Conservation (phyloP, 1,140 invertebrate species). For the Pentalonia nigronervosa region DNA sequence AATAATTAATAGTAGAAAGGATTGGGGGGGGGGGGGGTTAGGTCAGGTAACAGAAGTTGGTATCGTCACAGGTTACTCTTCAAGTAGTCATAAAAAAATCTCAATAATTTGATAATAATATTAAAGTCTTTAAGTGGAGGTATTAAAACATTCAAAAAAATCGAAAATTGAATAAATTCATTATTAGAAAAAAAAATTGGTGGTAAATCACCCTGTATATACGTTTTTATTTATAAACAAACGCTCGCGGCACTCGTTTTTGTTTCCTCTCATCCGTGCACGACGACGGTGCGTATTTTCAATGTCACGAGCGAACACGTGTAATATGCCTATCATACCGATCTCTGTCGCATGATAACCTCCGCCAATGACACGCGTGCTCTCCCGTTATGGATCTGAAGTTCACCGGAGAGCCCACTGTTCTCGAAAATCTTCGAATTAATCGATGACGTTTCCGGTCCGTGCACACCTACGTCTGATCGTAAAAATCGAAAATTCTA, state of each 20-base stretch:
- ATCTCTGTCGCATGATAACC: background rate
- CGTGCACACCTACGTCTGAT: background rate
- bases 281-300: background rate
- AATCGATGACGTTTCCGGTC: background rate
- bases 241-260: background rate
- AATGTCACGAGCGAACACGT: background rate
- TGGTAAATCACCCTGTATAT: background rate
- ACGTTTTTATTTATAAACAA: background rate
- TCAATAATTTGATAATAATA: too few species aligned
- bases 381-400: constrained; percentile 1
- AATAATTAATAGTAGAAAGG: too few species aligned
- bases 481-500: background rate
- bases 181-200: too few species aligned
- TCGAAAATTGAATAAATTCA: too few species aligned
- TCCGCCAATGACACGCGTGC: background rate
- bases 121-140: too few species aligned
- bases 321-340: background rate
- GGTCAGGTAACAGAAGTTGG: too few species aligned
- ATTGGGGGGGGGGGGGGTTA: too few species aligned
- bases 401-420: background rate
- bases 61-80: too few species aligned
- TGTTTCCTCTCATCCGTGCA: background rate
- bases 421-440: background rate
- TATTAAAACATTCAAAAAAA: too few species aligned
- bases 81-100: too few species aligned